Evolutionary conservation across 1,140 invertebrate genomes (phyloP).

Genomic region (Mizuhopecten yessoensis): DNA sequence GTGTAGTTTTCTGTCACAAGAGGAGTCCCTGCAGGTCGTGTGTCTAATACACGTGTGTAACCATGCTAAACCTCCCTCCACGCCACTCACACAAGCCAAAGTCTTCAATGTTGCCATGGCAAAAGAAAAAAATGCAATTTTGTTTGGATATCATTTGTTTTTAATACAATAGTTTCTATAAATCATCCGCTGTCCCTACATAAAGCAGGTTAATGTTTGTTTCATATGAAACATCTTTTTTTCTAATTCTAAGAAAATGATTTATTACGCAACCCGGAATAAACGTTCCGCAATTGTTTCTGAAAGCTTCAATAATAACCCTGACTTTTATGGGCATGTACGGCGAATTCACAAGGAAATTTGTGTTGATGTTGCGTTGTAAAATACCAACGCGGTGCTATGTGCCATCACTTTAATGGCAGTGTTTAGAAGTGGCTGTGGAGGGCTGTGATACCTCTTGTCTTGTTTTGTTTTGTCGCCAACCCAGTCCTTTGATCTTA

Average conservation of each 20-base stretch:
- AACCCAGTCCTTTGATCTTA: background rate
- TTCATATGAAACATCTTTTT: background rate
- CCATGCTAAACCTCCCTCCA: too few relatives aligned
- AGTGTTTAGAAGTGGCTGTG: background rate
- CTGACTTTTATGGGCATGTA: conserved; percentile 8
- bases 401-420: conserved; percentile 20
- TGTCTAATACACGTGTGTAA: too few relatives aligned
- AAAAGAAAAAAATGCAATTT: too few relatives aligned
- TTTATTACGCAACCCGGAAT: conserved; percentile 11
- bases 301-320: background rate
- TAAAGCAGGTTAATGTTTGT: background rate
- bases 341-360: background rate
- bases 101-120: too few relatives aligned
- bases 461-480: background rate
- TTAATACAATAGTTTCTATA: background rate
- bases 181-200: background rate
- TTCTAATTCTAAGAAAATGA: background rate
- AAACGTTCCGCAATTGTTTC: background rate
- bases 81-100: too few relatives aligned
- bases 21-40: too few relatives aligned
- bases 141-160: too few relatives aligned
- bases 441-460: background rate
- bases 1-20: too few relatives aligned
- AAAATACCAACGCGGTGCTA: conserved; percentile 37
- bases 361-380: background rate